These are phyloP conservation scores for Teleogryllus oceanicus DNA, from an alignment of 2,888 invertebrate species.

Conservation along the genomic window DNA sequence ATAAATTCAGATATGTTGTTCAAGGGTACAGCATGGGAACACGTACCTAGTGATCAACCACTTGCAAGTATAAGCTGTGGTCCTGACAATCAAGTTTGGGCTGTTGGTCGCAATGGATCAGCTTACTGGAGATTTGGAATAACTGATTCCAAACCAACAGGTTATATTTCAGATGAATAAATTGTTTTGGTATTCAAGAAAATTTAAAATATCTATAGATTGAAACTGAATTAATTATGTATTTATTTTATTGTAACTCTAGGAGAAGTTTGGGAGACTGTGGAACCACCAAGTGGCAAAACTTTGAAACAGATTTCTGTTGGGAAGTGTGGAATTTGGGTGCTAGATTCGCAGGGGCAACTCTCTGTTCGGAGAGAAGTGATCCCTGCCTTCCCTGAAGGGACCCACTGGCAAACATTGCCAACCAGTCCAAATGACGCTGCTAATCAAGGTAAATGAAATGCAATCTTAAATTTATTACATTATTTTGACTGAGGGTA, in stretches of 20 bases:
- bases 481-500: no score
- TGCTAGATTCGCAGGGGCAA: slow-evolving; percentile 67
- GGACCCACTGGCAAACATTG: slow-evolving; percentile 77
- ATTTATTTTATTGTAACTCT: slow-evolving; percentile 34
- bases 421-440: slow-evolving; percentile 58
- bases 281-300: slow-evolving; percentile 65
- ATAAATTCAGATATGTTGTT: slow-evolving; percentile 35
- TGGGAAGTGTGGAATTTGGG: slow-evolving; percentile 74
- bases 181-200: neutral
- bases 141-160: slow-evolving; percentile 61
- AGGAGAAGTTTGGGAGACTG: slow-evolving; percentile 72
- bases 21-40: slow-evolving; percentile 74
- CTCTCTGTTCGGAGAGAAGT: slow-evolving; percentile 77
- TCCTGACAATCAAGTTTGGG: slow-evolving; percentile 72
- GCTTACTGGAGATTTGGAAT: slow-evolving; percentile 78
- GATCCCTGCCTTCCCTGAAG: slow-evolving; percentile 71
- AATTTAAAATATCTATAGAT: neutral
- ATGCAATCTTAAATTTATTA: no score
- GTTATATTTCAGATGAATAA: slow-evolving; percentile 43
- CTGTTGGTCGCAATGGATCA: slow-evolving; percentile 80
- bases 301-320: slow-evolving; percentile 73
- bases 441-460: slow-evolving; percentile 50
- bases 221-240: neutral
- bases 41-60: slow-evolving; percentile 76
- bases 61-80: slow-evolving; percentile 72